Percentiles rank a stretch among this genome's conserved stretches.
phyloP scores from a whole-genome alignment of 2,797 vertebrate species.

The Tangara arthus region DNA sequence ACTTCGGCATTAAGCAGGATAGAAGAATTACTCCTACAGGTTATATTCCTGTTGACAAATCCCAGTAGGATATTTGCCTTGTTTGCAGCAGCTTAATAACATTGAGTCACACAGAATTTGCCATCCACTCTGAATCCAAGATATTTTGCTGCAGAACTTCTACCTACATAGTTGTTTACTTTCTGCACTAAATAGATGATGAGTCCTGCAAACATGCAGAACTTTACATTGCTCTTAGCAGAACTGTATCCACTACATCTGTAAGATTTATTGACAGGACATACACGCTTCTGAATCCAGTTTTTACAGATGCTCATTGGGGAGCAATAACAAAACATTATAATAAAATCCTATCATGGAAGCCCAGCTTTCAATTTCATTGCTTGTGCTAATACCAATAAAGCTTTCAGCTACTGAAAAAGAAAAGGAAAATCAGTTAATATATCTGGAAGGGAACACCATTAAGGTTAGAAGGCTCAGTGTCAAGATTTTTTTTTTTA shows the following conservation, averaged over 20 bases:
- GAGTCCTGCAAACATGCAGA: background rate
- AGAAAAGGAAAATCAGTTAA: background rate
- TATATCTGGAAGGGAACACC: background rate
- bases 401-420: background rate
- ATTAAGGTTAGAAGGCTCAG: background rate
- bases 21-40: constrained; percentile 47
- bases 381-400: background rate
- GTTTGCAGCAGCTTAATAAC: constrained; percentile 45
- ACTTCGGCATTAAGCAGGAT: background rate
- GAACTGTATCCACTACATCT: background rate
- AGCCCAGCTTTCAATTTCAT: background rate
- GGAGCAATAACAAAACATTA: background rate
- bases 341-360: background rate
- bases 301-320: background rate
- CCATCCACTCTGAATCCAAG: constrained; percentile 7
- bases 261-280: background rate
- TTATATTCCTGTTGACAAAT: constrained; percentile 48
- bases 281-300: background rate
- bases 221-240: background rate
- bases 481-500: background rate
- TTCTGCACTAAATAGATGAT: background rate
- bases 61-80: constrained; percentile 33
- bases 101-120: constrained; percentile 53
- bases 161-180: background rate
- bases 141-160: constrained; percentile 9